phyloP scores from a whole-genome alignment of 2,113 vertebrate genomes.

The Carassius gibelio region DNA sequence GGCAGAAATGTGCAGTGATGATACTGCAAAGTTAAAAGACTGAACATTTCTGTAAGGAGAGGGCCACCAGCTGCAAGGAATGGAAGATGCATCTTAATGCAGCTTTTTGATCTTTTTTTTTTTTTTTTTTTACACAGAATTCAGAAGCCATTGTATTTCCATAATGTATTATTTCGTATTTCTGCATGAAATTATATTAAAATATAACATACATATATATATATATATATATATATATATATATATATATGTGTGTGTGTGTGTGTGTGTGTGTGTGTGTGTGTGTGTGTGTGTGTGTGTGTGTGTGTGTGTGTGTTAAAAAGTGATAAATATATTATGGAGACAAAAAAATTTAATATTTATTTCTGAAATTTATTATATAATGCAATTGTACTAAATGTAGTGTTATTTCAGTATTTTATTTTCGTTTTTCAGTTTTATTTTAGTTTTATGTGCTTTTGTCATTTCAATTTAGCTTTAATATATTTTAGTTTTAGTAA shows the following conservation, averaged over 20 bases:
- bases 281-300: no score
- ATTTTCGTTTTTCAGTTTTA: no score
- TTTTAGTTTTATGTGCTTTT: not conserved
- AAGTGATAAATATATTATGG: not conserved
- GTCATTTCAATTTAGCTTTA: no score
- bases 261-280: no score
- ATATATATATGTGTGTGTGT: no score
- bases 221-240: no score
- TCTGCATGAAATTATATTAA: not conserved
- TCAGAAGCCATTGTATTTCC: not conserved
- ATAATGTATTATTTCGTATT: not conserved
- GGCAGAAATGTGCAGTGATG: slow-evolving; percentile 19
- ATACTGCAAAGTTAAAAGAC: not conserved
- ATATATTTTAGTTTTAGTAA: no score
- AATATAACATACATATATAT: no score
- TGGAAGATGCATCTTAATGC: not conserved
- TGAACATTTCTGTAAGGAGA: not conserved
- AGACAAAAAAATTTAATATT: not conserved
- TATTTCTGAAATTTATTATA: not conserved
- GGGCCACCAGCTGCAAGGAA: not conserved
- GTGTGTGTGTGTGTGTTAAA: no score
- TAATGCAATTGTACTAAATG: not conserved
- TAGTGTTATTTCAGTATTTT: no score
- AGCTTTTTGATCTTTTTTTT: not conserved
- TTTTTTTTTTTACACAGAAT: not conserved